Percentiles rank a stretch among this genome's conserved stretches.
These are phyloP conservation scores for Cyprinodon diabolis DNA, from an alignment of 2,797 vertebrate species.

Conservation along the genomic window DNA sequence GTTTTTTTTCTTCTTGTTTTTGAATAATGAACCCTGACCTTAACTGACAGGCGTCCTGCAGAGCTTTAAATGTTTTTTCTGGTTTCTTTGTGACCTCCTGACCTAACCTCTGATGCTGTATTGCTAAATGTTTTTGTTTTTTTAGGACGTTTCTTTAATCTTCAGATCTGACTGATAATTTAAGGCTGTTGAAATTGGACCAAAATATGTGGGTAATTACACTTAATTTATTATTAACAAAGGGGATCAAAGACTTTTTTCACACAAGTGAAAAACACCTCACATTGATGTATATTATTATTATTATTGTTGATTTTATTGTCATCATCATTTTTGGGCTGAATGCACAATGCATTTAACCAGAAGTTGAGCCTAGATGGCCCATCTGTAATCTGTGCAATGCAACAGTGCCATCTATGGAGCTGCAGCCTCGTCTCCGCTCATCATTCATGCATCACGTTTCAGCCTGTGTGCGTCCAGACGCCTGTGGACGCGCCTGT, in stretches of 20 bases:
- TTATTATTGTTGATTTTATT: too few relatives aligned
- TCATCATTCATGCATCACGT: slow-evolving; percentile 62
- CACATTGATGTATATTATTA: too few relatives aligned
- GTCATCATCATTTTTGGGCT: background rate
- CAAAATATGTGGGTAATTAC: background rate
- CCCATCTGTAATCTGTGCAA: slow-evolving; percentile 5
- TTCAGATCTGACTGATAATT: too few relatives aligned
- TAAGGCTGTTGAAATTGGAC: background rate
- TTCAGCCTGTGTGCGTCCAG: slow-evolving; percentile 58
- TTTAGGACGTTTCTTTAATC: too few relatives aligned
- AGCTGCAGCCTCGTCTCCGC: slow-evolving; percentile 14
- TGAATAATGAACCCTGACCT: background rate
- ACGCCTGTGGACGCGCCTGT: slow-evolving; percentile 80
- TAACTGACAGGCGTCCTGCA: background rate
- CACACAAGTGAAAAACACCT: too few relatives aligned
- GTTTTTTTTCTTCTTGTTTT: background rate
- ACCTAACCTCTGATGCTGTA: background rate
- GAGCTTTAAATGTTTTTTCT: too few relatives aligned
- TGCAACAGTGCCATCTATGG: slow-evolving; percentile 72
- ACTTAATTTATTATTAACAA: background rate
- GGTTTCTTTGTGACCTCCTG: too few relatives aligned
- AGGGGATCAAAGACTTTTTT: too few relatives aligned
- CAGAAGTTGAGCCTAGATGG: background rate
- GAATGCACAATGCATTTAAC: background rate
- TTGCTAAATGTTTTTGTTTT: background rate